phyloP scores from a whole-genome alignment of 2,888 invertebrate species.

The Sesamia inferens region DNA sequence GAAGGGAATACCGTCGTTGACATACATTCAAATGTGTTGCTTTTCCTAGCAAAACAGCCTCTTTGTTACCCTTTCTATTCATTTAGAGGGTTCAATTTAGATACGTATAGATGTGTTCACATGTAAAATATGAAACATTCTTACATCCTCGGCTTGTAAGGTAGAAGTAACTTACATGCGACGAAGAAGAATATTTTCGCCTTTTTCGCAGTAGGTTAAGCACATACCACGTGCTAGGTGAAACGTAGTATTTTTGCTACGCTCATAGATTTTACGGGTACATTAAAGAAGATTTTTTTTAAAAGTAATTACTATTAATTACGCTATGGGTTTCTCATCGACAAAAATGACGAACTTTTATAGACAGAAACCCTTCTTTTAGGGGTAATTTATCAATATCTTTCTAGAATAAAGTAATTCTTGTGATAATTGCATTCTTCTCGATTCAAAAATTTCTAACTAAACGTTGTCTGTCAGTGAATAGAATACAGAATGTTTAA shows the following conservation, averaged over 20 bases:
- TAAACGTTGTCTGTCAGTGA: background rate
- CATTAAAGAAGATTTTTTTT: no score
- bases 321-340: no score
- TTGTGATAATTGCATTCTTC: background rate
- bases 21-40: constrained; percentile 31
- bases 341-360: no score
- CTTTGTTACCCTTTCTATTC: constrained; percentile 22
- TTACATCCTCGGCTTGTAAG: background rate
- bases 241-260: background rate
- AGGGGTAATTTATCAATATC: no score
- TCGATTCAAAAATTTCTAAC: background rate
- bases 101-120: background rate
- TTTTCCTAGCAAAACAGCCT: constrained; percentile 15
- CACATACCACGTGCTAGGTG: background rate
- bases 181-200: no score
- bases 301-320: no score
- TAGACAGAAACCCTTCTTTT: no score
- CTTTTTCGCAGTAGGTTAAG: background rate
- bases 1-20: constrained; percentile 19
- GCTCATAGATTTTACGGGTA: background rate
- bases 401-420: no score
- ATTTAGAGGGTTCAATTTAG: constrained; percentile 8
- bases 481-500: background rate
- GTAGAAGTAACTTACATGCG: background rate
- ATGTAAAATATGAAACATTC: background rate